A percentile compares a stretch with the other conserved stretches of the same genome.
These are phyloP conservation scores for Iphiclides podalirius DNA, from an alignment of 2,888 invertebrate species.

Conservation along the genomic window DNA sequence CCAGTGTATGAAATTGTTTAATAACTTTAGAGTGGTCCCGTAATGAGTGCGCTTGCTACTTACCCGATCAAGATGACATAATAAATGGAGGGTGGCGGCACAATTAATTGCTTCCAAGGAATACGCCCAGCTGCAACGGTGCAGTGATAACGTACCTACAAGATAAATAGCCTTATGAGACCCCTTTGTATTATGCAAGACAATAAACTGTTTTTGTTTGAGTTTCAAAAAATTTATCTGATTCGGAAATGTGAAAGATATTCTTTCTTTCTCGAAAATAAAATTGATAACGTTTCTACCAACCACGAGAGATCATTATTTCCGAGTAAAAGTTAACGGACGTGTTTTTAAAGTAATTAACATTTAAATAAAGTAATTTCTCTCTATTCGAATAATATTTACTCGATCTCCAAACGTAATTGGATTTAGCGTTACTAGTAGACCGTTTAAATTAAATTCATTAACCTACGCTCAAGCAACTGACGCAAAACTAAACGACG, in stretches of 20 bases:
- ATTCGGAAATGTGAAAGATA: too few relatives aligned
- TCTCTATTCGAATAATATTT: neutral
- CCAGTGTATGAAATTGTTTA: conserved; percentile 20
- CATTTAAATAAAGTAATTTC: neutral
- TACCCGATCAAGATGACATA: conserved; percentile 57
- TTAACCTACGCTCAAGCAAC: conserved; percentile 9
- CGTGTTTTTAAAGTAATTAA: neutral
- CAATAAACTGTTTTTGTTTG: conserved; percentile 10
- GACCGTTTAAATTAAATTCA: conserved; percentile 8
- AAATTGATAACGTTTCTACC: neutral
- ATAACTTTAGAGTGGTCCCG: conserved; percentile 36
- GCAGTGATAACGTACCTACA: conserved; percentile 56
- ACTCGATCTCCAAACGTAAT: neutral
- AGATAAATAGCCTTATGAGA: conserved; percentile 45
- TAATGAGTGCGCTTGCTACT: conserved; percentile 42
- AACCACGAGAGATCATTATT: neutral
- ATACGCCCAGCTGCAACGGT: conserved; percentile 60
- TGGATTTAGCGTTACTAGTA: neutral
- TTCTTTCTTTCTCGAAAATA: too few relatives aligned
- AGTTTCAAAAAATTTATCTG: neutral
- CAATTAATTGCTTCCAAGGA: conserved; percentile 65
- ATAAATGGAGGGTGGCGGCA: conserved; percentile 55
- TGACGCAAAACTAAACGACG: conserved; percentile 7
- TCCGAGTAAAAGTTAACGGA: neutral
- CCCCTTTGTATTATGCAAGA: conserved; percentile 16